These are phyloP conservation scores for Montipora efflorescens DNA, from an alignment of 64 coral and sea anemone genomes.

Conservation along the genomic window DNA sequence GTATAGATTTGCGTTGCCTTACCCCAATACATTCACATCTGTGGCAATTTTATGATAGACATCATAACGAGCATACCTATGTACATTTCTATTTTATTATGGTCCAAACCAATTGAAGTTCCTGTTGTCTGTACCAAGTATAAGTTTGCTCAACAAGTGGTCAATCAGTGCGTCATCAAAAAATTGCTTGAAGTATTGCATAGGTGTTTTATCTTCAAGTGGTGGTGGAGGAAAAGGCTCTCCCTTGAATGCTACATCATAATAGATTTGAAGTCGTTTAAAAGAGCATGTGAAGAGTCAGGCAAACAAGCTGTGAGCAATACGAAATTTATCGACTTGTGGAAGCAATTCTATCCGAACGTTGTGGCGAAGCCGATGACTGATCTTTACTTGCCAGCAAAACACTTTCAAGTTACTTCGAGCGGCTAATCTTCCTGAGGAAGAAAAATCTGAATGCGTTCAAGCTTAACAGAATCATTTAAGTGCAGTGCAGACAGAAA, in stretches of 20 bases:
- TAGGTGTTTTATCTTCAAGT: not conserved
- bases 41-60: not conserved
- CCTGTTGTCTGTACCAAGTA: not conserved
- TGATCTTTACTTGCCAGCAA: too few relatives aligned
- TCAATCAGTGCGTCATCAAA: not conserved
- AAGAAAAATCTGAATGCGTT: too few relatives aligned
- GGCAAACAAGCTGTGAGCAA: too few relatives aligned
- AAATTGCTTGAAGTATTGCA: not conserved
- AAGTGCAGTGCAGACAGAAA: too few relatives aligned
- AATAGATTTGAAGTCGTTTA: not conserved
- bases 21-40: not conserved
- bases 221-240: constrained; percentile 15
- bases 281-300: too few relatives aligned
- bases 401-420: too few relatives aligned
- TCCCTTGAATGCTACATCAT: not conserved
- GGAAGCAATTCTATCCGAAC: too few relatives aligned
- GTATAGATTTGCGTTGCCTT: not conserved
- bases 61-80: not conserved
- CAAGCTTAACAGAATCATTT: too few relatives aligned
- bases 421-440: too few relatives aligned
- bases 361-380: too few relatives aligned
- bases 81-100: not conserved
- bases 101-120: not conserved
- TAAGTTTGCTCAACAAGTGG: not conserved
- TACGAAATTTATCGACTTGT: too few relatives aligned